These are phyloP conservation scores for Apomyelois bistriatella DNA, from an alignment of 2,888 invertebrate genomes.

Conservation along the genomic window DNA sequence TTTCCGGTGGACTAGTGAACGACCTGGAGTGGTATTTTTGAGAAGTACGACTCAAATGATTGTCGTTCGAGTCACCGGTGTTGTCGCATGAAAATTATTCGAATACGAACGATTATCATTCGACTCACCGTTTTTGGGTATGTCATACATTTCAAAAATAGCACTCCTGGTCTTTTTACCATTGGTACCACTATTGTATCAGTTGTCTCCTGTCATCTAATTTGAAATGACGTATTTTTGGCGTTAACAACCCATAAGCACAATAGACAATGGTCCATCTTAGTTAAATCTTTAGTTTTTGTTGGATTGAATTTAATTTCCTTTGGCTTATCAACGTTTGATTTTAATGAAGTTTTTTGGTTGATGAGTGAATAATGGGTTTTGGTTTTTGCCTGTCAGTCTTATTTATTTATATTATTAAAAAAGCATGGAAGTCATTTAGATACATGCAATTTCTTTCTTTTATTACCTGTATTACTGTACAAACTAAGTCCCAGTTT, in stretches of 20 bases:
- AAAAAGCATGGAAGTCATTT: too few relatives aligned
- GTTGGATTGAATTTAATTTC: constrained; percentile 3
- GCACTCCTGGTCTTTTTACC: constrained; percentile 12
- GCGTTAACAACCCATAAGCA: neutral
- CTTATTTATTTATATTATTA: too few relatives aligned
- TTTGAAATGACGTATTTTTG: constrained; percentile 11
- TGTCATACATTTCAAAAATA: too few relatives aligned
- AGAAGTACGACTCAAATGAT: too few relatives aligned
- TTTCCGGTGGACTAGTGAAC: constrained; percentile 25
- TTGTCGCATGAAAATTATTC: too few relatives aligned
- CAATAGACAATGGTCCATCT: constrained; percentile 2
- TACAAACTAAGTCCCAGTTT: neutral
- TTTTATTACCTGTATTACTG: constrained; percentile 16
- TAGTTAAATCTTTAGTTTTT: neutral
- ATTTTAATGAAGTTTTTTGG: neutral
- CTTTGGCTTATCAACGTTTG: neutral
- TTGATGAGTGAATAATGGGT: neutral
- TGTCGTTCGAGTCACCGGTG: too few relatives aligned
- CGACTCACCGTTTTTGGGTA: too few relatives aligned
- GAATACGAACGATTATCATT: too few relatives aligned
- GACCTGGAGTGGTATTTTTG: constrained; percentile 16
- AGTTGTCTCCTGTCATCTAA: constrained; percentile 13
- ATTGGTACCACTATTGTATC: constrained; percentile 1
- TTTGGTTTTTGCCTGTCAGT: neutral
- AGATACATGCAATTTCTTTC: too few relatives aligned